Base-by-base conservation (phyloP, 2,113 vertebrate genomes). In the Uropsilus gracilis region DNA sequence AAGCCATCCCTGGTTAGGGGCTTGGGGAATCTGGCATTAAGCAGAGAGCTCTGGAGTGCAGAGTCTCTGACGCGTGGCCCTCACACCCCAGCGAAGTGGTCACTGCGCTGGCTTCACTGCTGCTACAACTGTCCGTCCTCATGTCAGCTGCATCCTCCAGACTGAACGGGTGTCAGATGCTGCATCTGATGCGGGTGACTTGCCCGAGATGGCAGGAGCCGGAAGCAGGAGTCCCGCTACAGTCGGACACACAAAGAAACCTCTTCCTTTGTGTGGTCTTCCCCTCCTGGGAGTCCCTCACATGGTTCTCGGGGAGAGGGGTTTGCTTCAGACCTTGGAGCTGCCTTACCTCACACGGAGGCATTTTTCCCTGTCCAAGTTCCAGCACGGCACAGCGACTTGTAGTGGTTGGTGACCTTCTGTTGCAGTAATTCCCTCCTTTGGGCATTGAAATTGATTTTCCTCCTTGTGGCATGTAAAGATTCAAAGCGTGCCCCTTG, bases 371-470 rank as follows among this genome's bases (percentile, higher is more conserved):
- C 80, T 39, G 18, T 97, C 85, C 72, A 75, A 90, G 91, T 34
- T 92, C 64, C 63, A 8, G 76, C 82, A 97, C 93, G 96, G 81
- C 83, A 72, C 92, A 90, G 92, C 48, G 61, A 48, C 93, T 89
- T 91, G 92, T 32, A 69, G 92, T 97, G 78, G 91, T 26, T 77
- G 96, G 86, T 71, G 90, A 98, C 98, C 96, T 98, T 93, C 94
- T 96, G 89, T 75, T 97, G 96, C 53, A 84, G 91, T 98, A 98
- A 98, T 98, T 98, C 98, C 94, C 94, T 98, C 98, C 97, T 90
- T 86, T 97, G 98, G 97, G 98, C 90, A 72, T 73, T 93, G 95
- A 48, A 97, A 98, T 98, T 28, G 97, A 98, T 98, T 98, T 98
- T 97, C 83, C 91, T 98, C 95, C 11, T 97, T 61, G 91, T 97